A percentile compares a stretch with the other conserved stretches of the same genome.
These are phyloP conservation scores for Hystrix cristata DNA, from an alignment of 2,113 vertebrate species.

Conservation along the genomic window DNA sequence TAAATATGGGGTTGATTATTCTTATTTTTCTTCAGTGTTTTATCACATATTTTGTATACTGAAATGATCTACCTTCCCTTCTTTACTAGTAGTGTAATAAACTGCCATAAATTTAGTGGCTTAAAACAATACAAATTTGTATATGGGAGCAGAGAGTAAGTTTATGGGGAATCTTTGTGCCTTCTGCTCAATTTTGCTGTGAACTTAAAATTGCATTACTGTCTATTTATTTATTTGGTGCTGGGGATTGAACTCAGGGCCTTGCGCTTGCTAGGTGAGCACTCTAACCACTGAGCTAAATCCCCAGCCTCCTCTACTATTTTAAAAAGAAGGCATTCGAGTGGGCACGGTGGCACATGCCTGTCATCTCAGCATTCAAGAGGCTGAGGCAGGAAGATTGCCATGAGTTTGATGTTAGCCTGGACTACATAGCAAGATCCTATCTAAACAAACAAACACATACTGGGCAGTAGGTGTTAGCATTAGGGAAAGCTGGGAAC, in stretches of 20 bases:
- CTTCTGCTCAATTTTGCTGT: conserved; percentile 33
- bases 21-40: conserved; percentile 60
- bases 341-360: neutral
- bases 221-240: neutral
- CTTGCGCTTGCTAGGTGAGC: too few species aligned
- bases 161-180: neutral
- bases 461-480: conserved; percentile 19
- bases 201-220: neutral
- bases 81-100: conserved; percentile 22
- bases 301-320: too few species aligned
- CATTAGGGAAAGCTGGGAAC: neutral
- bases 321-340: neutral
- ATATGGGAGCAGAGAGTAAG: neutral
- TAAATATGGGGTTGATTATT: conserved; percentile 31
- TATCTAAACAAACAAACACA: neutral
- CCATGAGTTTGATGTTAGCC: neutral
- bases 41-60: neutral
- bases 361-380: neutral
- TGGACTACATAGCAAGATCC: neutral
- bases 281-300: too few species aligned
- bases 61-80: neutral
- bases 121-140: neutral
- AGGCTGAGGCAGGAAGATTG: neutral
- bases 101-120: neutral
- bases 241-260: too few species aligned